These are phyloP conservation scores for Sitobion miscanthi DNA, from an alignment of 1,140 invertebrate genomes.

Conservation along the genomic window DNA sequence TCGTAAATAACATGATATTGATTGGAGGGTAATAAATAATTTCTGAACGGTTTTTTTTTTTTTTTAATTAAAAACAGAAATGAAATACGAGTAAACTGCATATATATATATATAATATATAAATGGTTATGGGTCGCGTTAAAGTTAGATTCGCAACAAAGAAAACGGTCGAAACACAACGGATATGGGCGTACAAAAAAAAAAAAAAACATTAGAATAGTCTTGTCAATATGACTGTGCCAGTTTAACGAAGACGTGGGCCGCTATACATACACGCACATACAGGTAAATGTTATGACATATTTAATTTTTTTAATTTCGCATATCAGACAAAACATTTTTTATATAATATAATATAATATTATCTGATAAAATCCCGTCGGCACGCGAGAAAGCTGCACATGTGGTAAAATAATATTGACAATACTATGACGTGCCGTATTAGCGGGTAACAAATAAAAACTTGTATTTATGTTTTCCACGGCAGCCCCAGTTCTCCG, in stretches of 20 bases:
- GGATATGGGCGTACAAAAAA: conserved; percentile 36
- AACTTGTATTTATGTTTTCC: not conserved
- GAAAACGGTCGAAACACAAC: not conserved
- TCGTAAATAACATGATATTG: conserved; percentile 10
- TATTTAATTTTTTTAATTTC: conserved; percentile 14
- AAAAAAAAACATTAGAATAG: not conserved
- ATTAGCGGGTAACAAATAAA: not conserved
- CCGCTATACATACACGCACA: not conserved
- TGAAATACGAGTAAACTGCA: not conserved
- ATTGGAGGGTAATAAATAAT: not conserved
- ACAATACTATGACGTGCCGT: not conserved
- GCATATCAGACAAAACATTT: conserved; percentile 8
- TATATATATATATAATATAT: not conserved
- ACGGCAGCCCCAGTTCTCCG: too few relatives aligned
- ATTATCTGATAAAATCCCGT: not conserved
- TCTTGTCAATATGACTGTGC: conserved; percentile 41
- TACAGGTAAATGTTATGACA: not conserved
- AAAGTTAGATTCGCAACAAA: conserved; percentile 7
- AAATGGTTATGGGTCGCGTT: not conserved
- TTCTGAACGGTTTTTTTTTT: not conserved
- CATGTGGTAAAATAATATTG: not conserved
- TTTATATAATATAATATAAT: not conserved
- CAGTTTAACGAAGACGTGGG: conserved; percentile 37
- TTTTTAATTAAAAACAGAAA: conserved; percentile 18
- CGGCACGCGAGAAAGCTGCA: not conserved